Evolutionary conservation across 2,113 vertebrate species (phyloP), one percentile per base, ranked within the genome.

Genomic region (Grus americana): DNA sequence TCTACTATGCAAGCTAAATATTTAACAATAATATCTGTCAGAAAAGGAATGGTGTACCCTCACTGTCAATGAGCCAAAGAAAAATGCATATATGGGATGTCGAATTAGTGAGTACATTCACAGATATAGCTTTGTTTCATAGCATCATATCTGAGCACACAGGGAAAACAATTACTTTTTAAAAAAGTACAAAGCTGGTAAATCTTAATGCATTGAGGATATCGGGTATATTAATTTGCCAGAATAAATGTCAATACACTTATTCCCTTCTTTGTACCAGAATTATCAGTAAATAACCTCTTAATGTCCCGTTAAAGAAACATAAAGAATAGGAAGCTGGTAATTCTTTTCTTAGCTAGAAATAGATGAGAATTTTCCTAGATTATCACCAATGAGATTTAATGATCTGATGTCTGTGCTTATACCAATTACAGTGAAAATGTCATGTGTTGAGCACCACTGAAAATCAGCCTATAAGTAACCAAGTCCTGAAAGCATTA

Each of bases 141-240:
- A 38, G 20, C 26, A 59, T 55, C 27, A 5, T 52, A 38, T 40
- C 19, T 65, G 12, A 79, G 57, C 21, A 79, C 36, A 30, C 40
- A 76, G 21, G 16, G 10, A 59, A 71, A 75, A 59, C 13, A 67
- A 40, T 30, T 58, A 44, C 10, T 71, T 54, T 49, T 62, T 30
- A 54, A 79, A 42, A 79, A 90, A 75, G 5, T 38, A 10, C 11
- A 63, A 76, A 29, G 55, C 40, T 22, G 4, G 5, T 50, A 72
- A 38, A 72, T 44, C 23, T 90, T 49, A 21, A 73, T 22, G 12
- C 8, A 22, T 15, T 19, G 36, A 57, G 36, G 26, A 61, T 15
- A 52, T 15, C 0, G 0, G 10, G 4, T 65, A 36, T 29, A 50
- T 29, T 55, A 26, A 63, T 80, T 72, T 76, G 10, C 16, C 15